Evolutionary conservation across 2,797 vertebrate species (phyloP), one percentile per base, ranked within the genome.

Genomic region (Lagorchestes hirsutus): DNA sequence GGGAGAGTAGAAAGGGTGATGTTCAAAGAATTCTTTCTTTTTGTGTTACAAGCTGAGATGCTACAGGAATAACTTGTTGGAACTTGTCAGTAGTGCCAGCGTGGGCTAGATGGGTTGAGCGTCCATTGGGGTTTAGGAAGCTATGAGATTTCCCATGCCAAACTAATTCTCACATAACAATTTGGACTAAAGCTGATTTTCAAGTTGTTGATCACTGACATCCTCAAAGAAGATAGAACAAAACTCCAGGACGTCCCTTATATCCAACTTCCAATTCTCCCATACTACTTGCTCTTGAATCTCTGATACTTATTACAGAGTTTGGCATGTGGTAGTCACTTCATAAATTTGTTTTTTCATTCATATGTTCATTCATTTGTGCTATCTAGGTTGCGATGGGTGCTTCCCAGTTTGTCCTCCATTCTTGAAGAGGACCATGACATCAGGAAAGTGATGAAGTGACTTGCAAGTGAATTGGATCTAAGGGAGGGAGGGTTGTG

Each of bases 11-110:
- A 87, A 91, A 0, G 31, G 87, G 46, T 91, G 40, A 54, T 54
- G 82, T 40, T 34, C 40, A 92, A 40, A 74, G 57, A 93, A 94
- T 93, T 93, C n/a, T 93, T 22, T 34, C 93, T 11, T 93, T 91
- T n/a, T 34, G 40, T 82, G 29, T 12, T 74, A 11, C 18, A 87
- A 54, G 52, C 9, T 58, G 14, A 93, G 90, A 40, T 90, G 46
- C 29, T 22, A 55, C 56, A 91, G 94, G 87, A 94, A 92, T 82
- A 91, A 50, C 82, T 9, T 55, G 91, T 90, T 95, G 91, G 57
- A 28, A 90, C 94, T 90, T 52, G 92, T 95, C 55, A 90, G 34
- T 16, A 93, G 55, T 90, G 56, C 67, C 95, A 34, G 90, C 40
- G 94, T 62, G 90, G 62, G 40, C 67, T 55, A 82, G 59, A 91